A percentile compares a stretch with the other conserved stretches of the same genome.
phyloP scores from a whole-genome alignment of 2,113 vertebrate genomes.

The Salvelinus alpinus region DNA sequence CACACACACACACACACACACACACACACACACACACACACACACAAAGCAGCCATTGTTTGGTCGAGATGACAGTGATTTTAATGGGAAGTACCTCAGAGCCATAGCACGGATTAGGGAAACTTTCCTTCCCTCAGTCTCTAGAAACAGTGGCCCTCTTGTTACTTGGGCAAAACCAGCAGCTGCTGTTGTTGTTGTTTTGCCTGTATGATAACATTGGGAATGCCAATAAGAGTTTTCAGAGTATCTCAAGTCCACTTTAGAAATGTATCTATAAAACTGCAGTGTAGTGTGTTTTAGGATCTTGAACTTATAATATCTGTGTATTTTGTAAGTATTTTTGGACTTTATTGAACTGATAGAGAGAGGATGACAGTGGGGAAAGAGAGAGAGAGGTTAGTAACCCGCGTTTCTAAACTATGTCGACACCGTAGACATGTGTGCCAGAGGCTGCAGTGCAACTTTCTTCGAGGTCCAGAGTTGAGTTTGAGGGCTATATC shows the following conservation, averaged over 20 bases:
- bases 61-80: constrained; percentile 46
- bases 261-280: constrained; percentile 13
- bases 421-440: too few species aligned
- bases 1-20: constrained; percentile 11
- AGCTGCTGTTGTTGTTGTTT: constrained; percentile 44
- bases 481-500: too few species aligned
- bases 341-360: too few species aligned
- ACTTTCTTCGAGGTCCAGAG: too few species aligned
- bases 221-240: constrained; percentile 21
- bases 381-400: too few species aligned
- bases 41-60: constrained; percentile 42
- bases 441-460: too few species aligned
- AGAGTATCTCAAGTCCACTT: constrained; percentile 37
- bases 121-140: constrained; percentile 33
- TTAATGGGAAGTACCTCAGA: constrained; percentile 26
- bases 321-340: too few species aligned
- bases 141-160: constrained; percentile 53
- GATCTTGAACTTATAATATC: too few species aligned
- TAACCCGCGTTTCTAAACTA: too few species aligned
- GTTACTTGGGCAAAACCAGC: constrained; percentile 39
- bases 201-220: constrained; percentile 55
- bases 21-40: constrained; percentile 15
- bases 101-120: constrained; percentile 32
- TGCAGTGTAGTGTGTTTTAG: not conserved
- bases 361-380: too few species aligned